phyloP scores from a whole-genome alignment of 1,140 invertebrate species.

The Sycophila sp. region DNA sequence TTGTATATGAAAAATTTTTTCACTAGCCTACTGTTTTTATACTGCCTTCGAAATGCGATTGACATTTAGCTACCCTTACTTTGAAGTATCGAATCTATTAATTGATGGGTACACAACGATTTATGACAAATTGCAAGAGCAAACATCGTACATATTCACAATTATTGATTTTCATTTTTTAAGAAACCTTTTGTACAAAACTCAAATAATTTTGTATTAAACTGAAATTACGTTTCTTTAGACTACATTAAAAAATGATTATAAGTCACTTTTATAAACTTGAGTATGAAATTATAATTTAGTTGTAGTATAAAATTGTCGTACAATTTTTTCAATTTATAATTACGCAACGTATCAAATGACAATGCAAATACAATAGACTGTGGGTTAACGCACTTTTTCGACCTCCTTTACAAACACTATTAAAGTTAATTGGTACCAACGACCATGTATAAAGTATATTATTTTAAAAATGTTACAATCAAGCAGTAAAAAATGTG shows the following conservation, averaged over 20 bases:
- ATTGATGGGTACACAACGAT: neutral
- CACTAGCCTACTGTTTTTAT: slow-evolving; percentile 15
- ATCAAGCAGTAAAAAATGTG: slow-evolving; percentile 24
- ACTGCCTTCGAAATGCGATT: neutral
- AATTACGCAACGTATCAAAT: neutral
- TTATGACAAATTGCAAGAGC: neutral
- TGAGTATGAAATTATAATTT: too few relatives aligned
- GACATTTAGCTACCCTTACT: slow-evolving; percentile 6
- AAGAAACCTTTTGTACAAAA: too few relatives aligned
- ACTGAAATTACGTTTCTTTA: too few relatives aligned
- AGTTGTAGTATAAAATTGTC: too few relatives aligned
- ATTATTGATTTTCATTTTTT: too few relatives aligned
- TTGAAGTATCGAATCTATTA: neutral
- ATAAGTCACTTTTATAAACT: too few relatives aligned
- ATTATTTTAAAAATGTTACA: slow-evolving; percentile 17
- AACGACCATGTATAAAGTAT: slow-evolving; percentile 22
- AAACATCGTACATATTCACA: too few relatives aligned
- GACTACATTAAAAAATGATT: too few relatives aligned
- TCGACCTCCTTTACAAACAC: neutral
- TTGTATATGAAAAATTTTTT: slow-evolving; percentile 18
- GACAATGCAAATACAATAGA: neutral
- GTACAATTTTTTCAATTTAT: neutral
- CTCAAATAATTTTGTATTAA: too few relatives aligned
- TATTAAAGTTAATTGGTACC: slow-evolving; percentile 2
- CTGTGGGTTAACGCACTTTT: neutral